These are phyloP conservation scores for Forbesichthys papilliferus DNA, from an alignment of 2,113 vertebrate species.

Conservation along the genomic window DNA sequence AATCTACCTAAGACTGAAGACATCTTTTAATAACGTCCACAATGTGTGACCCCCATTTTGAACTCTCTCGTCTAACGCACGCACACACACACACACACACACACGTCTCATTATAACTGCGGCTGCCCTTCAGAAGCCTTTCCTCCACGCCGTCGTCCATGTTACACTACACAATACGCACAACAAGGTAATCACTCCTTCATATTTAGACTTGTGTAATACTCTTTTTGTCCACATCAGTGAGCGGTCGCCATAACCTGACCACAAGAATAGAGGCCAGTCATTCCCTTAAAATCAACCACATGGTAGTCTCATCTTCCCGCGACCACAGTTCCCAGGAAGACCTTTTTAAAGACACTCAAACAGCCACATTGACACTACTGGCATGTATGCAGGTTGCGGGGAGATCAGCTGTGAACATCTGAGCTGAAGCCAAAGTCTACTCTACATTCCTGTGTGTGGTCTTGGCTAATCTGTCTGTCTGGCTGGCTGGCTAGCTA, in stretches of 20 bases:
- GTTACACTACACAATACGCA: not conserved
- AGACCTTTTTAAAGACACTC: not conserved
- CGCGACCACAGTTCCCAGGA: constrained; percentile 17
- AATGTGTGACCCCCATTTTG: too few species aligned
- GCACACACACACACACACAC: too few species aligned
- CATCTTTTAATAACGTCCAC: too few species aligned
- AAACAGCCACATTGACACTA: not conserved
- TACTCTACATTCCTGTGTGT: constrained; percentile 22
- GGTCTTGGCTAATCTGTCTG: constrained; percentile 24
- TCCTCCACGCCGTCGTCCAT: constrained; percentile 10
- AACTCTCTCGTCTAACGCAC: too few species aligned
- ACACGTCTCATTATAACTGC: constrained; percentile 24
- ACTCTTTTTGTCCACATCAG: not conserved
- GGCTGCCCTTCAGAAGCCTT: constrained; percentile 2
- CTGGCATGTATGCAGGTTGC: constrained; percentile 4
- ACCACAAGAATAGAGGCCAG: constrained; percentile 37
- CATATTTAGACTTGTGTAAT: not conserved
- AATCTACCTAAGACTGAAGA: too few species aligned
- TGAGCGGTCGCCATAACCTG: not conserved
- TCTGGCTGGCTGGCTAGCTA: constrained; percentile 1
- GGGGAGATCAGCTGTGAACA: constrained; percentile 27
- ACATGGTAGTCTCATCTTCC: not conserved
- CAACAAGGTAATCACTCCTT: not conserved
- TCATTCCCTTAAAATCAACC: constrained; percentile 24
- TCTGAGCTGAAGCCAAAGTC: constrained; percentile 15